Conservation (phyloP, 2,797 vertebrate genomes). For the Myotis findleyi region DNA sequence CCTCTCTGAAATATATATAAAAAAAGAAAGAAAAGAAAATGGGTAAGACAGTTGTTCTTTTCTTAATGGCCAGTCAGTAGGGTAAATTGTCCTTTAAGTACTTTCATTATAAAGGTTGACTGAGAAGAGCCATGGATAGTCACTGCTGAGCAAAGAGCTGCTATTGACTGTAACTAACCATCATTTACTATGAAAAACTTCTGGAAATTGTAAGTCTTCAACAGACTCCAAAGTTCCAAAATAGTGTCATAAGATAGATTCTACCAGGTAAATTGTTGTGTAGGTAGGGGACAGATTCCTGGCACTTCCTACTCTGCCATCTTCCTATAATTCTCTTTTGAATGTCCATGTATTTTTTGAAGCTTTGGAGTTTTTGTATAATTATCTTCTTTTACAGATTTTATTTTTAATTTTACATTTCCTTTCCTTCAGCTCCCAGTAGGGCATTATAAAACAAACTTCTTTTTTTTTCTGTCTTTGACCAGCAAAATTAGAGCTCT, state of each 20-base stretch:
- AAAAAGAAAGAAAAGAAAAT: not conserved
- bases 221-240: not conserved
- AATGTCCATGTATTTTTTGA: not conserved
- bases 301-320: not conserved
- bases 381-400: not conserved
- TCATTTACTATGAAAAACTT: not conserved
- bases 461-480: not conserved
- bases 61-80: not conserved
- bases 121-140: not conserved
- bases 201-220: not conserved
- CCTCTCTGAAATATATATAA: too few species aligned
- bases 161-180: not conserved
- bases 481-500: not conserved
- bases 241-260: not conserved
- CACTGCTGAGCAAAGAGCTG: not conserved
- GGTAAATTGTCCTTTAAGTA: not conserved
- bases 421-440: not conserved
- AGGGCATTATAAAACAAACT: not conserved
- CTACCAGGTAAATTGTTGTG: fast-evolving
- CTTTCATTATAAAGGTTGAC: not conserved
- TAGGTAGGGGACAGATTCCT: too few species aligned
- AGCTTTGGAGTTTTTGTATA: not conserved
- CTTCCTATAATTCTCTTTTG: not conserved
- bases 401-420: not conserved
- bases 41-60: not conserved